Percentiles rank a stretch among this genome's conserved stretches.
Evolutionary conservation across 92 coral and sea anemone species (phyloP).

Genomic region (Bergia sp.): DNA sequence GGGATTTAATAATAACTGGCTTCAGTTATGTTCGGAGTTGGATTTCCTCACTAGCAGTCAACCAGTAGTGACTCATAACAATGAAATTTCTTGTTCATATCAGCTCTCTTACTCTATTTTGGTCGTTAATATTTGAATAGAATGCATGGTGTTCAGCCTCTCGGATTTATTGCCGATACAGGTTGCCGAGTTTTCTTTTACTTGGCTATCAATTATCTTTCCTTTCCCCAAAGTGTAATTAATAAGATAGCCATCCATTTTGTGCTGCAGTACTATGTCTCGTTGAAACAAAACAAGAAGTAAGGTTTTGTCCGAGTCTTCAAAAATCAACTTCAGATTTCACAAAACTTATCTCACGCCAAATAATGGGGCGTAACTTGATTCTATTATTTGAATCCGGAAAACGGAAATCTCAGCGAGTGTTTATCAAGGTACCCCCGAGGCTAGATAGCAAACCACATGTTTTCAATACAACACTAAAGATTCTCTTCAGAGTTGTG

Average conservation of each 20-base stretch:
- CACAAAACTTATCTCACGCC: neutral
- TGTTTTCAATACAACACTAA: neutral
- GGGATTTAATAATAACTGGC: neutral
- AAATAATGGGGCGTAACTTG: neutral
- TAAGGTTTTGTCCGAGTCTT: neutral
- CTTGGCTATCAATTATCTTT: no score
- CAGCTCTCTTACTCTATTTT: neutral
- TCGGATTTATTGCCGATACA: neutral
- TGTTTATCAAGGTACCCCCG: neutral
- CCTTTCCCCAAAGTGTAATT: neutral
- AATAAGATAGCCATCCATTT: neutral
- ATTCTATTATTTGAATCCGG: neutral
- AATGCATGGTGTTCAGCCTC: neutral
- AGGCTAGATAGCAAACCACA: neutral
- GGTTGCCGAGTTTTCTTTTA: neutral
- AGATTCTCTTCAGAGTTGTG: neutral
- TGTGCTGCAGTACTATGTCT: neutral
- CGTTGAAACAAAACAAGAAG: neutral
- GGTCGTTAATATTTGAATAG: constrained; percentile 12
- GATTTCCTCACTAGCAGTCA: neutral
- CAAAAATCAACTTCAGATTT: neutral
- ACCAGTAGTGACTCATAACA: neutral
- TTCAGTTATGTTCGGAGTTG: neutral
- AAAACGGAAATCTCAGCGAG: no score
- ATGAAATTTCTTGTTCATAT: neutral